phyloP scores from a whole-genome alignment of 2,797 vertebrate species.

The Cirrhinus mrigala region DNA sequence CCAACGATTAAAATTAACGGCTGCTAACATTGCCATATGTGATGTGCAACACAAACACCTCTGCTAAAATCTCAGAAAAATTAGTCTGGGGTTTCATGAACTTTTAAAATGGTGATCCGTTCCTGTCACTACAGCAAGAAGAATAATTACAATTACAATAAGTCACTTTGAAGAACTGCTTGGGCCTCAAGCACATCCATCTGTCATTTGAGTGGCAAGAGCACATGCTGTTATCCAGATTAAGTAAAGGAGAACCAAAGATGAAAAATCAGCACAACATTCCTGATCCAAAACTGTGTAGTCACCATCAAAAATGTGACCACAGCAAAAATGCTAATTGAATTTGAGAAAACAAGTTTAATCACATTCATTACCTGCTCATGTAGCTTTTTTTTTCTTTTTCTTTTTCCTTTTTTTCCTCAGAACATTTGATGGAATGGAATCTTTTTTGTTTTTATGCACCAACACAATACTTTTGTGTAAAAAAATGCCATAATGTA shows the following conservation, averaged over 20 bases:
- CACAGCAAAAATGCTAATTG: conserved; percentile 15
- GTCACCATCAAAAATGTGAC: conserved; percentile 22
- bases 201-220: conserved; percentile 10
- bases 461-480: not conserved
- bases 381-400: too few species aligned
- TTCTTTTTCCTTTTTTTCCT: not conserved
- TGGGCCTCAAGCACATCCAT: conserved; percentile 10
- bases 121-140: conserved; percentile 25
- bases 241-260: not conserved
- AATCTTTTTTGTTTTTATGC: not conserved
- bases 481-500: conserved; percentile 31
- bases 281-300: conserved; percentile 8
- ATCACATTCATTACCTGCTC: too few species aligned
- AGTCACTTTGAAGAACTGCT: conserved; percentile 21
- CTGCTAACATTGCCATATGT: too few species aligned
- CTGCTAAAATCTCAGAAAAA: too few species aligned
- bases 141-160: conserved; percentile 16
- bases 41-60: too few species aligned
- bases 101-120: conserved; percentile 27
- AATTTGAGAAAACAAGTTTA: conserved; percentile 44
- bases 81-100: too few species aligned
- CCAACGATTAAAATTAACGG: too few species aligned
- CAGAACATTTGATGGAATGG: not conserved
- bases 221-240: conserved; percentile 25
- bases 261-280: not conserved